These are phyloP conservation scores for Enteromius paludinosus DNA, from an alignment of 2,797 vertebrate genomes.

Conservation along the genomic window DNA sequence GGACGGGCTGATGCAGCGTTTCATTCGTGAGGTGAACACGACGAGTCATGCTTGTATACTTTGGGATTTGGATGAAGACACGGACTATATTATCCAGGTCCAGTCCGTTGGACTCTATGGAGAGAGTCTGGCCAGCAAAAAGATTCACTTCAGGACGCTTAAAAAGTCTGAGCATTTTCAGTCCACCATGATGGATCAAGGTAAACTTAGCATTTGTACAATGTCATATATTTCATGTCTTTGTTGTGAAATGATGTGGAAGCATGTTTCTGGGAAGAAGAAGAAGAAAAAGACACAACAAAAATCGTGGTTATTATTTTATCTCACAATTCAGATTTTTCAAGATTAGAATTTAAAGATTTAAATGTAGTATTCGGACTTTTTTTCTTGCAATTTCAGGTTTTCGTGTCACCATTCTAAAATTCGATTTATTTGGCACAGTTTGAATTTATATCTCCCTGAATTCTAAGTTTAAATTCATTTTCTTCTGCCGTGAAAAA, in stretches of 20 bases:
- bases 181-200: conserved; percentile 90
- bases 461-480: too few species aligned
- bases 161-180: conserved; percentile 92
- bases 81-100: conserved; percentile 94
- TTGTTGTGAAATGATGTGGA: background rate
- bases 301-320: too few species aligned
- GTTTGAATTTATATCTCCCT: too few species aligned
- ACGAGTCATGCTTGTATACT: conserved; percentile 92
- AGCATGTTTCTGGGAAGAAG: background rate
- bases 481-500: too few species aligned
- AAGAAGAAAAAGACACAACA: too few species aligned
- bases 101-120: conserved; percentile 90
- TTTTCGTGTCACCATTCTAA: too few species aligned
- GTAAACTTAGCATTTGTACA: conserved; percentile 69
- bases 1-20: conserved; percentile 93
- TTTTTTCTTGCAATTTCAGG: too few species aligned
- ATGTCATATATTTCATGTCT: background rate
- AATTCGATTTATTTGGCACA: too few species aligned
- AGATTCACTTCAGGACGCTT: conserved; percentile 92
- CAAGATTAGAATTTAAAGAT: background rate
- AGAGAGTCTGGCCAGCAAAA: conserved; percentile 90
- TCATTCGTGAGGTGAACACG: conserved; percentile 97
- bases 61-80: conserved; percentile 95
- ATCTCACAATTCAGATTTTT: background rate
- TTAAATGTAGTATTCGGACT: too few species aligned